Conservation (phyloP, 2,113 vertebrate species). For the Calypte anna region DNA sequence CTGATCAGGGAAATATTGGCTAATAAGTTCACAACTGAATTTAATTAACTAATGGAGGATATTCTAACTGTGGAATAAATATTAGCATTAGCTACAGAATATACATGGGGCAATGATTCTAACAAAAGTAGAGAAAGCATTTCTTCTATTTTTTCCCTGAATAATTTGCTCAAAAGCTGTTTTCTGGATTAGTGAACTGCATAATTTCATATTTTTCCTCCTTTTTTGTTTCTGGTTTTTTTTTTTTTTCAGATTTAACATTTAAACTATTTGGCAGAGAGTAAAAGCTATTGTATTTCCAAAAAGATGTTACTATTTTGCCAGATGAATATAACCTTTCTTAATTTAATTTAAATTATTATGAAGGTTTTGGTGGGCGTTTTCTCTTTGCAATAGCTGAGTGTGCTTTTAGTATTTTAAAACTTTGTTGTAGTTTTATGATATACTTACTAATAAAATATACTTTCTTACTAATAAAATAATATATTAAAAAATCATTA, state of each 20-base stretch:
- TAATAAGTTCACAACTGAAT: constrained; percentile 21
- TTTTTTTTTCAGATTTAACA: background rate
- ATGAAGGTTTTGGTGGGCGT: background rate
- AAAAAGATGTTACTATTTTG: background rate
- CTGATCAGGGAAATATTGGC: background rate
- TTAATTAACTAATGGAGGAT: constrained; percentile 31
- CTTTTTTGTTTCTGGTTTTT: background rate
- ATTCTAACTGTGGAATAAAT: background rate
- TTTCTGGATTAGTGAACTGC: background rate
- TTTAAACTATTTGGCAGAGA: background rate
- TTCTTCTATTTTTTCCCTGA: background rate
- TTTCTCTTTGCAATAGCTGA: background rate
- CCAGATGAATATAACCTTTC: background rate
- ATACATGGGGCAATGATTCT: background rate
- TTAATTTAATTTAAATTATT: background rate
- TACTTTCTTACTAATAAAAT: background rate
- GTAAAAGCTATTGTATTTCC: background rate
- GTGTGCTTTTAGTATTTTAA: background rate
- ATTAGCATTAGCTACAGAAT: background rate
- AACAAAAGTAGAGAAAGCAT: background rate
- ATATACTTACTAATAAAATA: background rate
- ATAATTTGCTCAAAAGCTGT: background rate
- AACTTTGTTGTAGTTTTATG: background rate
- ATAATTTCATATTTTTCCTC: background rate
- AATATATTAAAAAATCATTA: background rate